Conservation (phyloP, 1,140 invertebrate species). For the Cyphomyrmex costatus region DNA sequence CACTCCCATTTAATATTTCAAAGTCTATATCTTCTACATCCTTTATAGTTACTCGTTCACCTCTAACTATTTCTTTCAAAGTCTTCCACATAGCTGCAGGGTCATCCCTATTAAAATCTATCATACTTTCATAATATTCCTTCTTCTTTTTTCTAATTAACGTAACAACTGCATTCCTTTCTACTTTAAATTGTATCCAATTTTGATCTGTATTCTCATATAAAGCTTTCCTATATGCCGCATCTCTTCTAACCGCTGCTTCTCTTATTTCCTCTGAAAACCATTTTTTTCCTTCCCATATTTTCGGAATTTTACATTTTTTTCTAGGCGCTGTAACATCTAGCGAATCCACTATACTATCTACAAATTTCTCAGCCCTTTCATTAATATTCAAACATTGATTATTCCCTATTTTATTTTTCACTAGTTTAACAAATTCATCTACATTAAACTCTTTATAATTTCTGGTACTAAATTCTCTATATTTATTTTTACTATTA, state of each 20-base stretch:
- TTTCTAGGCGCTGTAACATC: constrained; percentile 2
- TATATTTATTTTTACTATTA: not conserved
- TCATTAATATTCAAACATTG: too few species aligned
- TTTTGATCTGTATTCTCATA: not conserved
- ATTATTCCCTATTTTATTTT: too few species aligned
- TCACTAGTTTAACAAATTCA: too few species aligned
- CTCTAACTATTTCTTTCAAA: not conserved
- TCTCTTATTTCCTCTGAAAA: constrained; percentile 43
- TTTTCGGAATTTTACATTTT: constrained; percentile 9
- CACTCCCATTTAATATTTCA: not conserved
- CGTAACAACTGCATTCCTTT: too few species aligned
- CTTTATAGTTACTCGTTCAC: too few species aligned
- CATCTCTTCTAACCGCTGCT: constrained; percentile 2
- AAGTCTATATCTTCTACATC: constrained; percentile 5
- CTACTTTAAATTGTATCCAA: too few species aligned
- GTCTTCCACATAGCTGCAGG: constrained; percentile 27
- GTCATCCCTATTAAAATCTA: not conserved
- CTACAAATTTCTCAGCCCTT: too few species aligned
- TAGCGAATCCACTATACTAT: too few species aligned
- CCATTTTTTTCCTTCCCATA: constrained; percentile 45
- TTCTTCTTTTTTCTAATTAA: too few species aligned
- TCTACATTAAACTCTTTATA: too few species aligned
- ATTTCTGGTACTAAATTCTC: constrained; percentile 12
- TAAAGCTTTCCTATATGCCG: not conserved
- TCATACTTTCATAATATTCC: constrained; percentile 17